Conservation (phyloP, 2,888 invertebrate species). For the Platypus cylindrus region DNA sequence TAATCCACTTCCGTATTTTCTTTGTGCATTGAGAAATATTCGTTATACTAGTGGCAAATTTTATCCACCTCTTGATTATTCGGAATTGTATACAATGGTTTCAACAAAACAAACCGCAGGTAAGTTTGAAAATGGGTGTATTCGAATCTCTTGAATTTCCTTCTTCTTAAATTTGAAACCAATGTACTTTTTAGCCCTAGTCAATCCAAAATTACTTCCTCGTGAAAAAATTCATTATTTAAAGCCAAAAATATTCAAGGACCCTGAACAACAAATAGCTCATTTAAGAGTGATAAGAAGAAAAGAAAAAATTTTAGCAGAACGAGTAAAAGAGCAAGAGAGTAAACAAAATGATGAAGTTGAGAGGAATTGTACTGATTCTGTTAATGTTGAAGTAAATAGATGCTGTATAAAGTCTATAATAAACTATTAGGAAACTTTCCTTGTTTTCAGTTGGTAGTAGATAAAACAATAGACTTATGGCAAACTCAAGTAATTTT, state of each 20-base stretch:
- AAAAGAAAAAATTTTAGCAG: conserved; percentile 12
- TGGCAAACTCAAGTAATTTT: conserved; percentile 49
- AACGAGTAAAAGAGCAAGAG: conserved; percentile 15
- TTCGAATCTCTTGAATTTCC: too few species aligned
- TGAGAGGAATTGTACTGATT: conserved; percentile 26
- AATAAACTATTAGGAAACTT: conserved; percentile 5
- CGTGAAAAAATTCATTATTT: conserved; percentile 6
- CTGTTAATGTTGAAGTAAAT: conserved; percentile 45
- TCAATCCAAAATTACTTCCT: conserved; percentile 14
- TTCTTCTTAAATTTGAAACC: too few species aligned
- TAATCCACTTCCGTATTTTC: conserved; percentile 57
- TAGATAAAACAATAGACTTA: conserved; percentile 38
- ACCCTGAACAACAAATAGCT: conserved; percentile 16
- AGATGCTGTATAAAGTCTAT: background rate
- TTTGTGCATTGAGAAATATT: conserved; percentile 56
- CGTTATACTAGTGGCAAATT: conserved; percentile 36
- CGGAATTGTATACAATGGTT: conserved; percentile 21
- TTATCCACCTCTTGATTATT: conserved; percentile 21
- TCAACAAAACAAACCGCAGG: conserved; percentile 8
- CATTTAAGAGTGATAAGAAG: conserved; percentile 15
- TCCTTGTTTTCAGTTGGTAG: conserved; percentile 25
- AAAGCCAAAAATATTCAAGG: conserved; percentile 13
- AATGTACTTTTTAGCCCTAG: conserved; percentile 8
- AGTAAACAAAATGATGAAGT: conserved; percentile 15
- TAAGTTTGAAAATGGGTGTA: too few species aligned